Evolutionary conservation across 2,888 invertebrate species (phyloP).

Genomic region (Cataglyphis livida): DNA sequence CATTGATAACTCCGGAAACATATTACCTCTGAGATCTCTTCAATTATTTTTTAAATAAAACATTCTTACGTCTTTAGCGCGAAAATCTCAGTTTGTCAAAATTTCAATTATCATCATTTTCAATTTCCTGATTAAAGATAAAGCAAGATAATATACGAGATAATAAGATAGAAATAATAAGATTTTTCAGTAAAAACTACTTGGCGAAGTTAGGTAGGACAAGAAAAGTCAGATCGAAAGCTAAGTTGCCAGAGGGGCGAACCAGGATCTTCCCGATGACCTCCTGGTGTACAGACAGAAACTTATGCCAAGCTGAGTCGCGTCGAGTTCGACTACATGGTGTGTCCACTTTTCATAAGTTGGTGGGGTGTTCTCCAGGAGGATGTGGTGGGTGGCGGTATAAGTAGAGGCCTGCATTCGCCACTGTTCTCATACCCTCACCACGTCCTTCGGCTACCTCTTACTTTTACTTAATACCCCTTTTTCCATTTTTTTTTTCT

Average conservation of each 20-base stretch:
- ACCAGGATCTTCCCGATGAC: slow-evolving; percentile 40
- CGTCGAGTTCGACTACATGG: slow-evolving; percentile 63
- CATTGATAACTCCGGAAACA: not conserved
- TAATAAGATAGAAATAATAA: no score
- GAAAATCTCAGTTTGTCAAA: not conserved
- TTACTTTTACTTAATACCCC: slow-evolving; percentile 81
- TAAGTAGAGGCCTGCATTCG: slow-evolving; percentile 84
- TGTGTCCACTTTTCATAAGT: slow-evolving; percentile 80
- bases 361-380: slow-evolving; percentile 81
- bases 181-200: slow-evolving; percentile 8
- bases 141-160: not conserved
- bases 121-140: not conserved
- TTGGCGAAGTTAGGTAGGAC: slow-evolving; percentile 11
- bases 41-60: slow-evolving; percentile 11
- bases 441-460: slow-evolving; percentile 84
- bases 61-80: not conserved
- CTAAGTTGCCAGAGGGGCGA: not conserved
- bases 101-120: not conserved
- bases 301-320: slow-evolving; percentile 40
- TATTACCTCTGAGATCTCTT: not conserved
- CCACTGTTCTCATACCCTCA: slow-evolving; percentile 85
- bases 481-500: slow-evolving; percentile 59
- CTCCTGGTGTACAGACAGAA: slow-evolving; percentile 45
- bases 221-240: slow-evolving; percentile 23
- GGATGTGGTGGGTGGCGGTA: slow-evolving; percentile 84